phyloP scores from a whole-genome alignment of 35 echinoderm and acorn worm species.

The Strongylocentrotus purpuratus region DNA sequence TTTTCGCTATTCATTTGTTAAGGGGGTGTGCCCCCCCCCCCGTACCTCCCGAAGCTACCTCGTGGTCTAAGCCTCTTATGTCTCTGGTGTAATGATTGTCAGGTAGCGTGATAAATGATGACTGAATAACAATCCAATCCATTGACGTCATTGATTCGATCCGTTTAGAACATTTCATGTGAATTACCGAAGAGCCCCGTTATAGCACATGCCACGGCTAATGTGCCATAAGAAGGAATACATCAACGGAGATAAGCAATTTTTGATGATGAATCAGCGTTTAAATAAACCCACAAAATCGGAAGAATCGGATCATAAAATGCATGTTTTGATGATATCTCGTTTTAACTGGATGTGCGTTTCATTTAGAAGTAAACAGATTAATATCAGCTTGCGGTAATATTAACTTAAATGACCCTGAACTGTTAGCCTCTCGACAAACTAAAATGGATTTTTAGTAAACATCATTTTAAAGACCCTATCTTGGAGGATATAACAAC shows the following conservation, averaged over 20 bases:
- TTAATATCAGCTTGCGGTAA: background rate
- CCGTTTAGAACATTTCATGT: background rate
- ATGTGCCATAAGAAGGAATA: background rate
- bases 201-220: background rate
- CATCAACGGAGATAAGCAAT: background rate
- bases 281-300: background rate
- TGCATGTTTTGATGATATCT: background rate
- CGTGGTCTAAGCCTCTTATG: background rate
- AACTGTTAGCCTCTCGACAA: background rate
- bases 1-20: no score
- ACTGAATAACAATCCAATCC: background rate
- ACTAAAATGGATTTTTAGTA: background rate
- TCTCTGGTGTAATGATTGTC: background rate
- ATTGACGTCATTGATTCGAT: conserved; percentile 6
- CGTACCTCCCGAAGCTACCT: background rate
- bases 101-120: background rate
- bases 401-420: background rate
- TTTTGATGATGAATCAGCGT: background rate
- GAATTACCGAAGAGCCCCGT: background rate
- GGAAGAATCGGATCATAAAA: background rate
- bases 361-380: background rate
- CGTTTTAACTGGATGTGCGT: background rate
- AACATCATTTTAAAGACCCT: background rate
- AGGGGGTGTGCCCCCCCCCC: background rate
- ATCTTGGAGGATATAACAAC: background rate